A percentile compares a stretch with the other conserved stretches of the same genome.
phyloP scores from a whole-genome alignment of 2,888 invertebrate genomes.

The Lamproptera curius region DNA sequence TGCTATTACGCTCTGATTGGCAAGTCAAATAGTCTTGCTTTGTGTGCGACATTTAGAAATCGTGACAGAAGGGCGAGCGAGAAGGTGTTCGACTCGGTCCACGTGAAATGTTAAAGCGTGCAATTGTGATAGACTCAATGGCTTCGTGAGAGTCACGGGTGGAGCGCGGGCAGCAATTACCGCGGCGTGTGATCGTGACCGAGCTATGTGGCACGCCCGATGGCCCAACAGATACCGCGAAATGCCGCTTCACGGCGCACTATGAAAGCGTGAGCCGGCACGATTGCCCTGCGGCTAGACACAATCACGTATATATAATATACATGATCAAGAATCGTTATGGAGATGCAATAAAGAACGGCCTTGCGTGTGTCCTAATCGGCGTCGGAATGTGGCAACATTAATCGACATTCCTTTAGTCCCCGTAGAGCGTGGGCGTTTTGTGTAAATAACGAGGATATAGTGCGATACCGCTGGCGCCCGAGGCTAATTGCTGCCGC shows the following conservation, averaged over 20 bases:
- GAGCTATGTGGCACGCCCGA: constrained; percentile 63
- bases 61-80: constrained; percentile 39
- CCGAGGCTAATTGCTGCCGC: constrained; percentile 38
- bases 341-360: constrained; percentile 30
- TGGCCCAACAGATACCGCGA: constrained; percentile 68
- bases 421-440: constrained; percentile 50
- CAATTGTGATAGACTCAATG: constrained; percentile 50
- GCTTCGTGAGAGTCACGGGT: constrained; percentile 51
- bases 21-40: constrained; percentile 47
- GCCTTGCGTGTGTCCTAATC: constrained; percentile 59
- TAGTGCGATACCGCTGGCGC: constrained; percentile 53
- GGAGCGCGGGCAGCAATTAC: constrained; percentile 68
- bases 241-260: constrained; percentile 71
- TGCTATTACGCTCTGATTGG: constrained; percentile 53
- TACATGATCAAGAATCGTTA: no score
- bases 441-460: constrained; percentile 62
- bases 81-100: constrained; percentile 21
- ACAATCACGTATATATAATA: no score
- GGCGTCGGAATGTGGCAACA: constrained; percentile 68
- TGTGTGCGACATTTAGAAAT: constrained; percentile 38
- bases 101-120: constrained; percentile 26
- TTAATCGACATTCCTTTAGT: constrained; percentile 62
- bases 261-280: constrained; percentile 53
- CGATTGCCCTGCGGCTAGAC: constrained; percentile 47
- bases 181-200: constrained; percentile 73